These are phyloP conservation scores for Phaethornis superciliosus DNA, from an alignment of 2,113 vertebrate species.

Conservation along the genomic window DNA sequence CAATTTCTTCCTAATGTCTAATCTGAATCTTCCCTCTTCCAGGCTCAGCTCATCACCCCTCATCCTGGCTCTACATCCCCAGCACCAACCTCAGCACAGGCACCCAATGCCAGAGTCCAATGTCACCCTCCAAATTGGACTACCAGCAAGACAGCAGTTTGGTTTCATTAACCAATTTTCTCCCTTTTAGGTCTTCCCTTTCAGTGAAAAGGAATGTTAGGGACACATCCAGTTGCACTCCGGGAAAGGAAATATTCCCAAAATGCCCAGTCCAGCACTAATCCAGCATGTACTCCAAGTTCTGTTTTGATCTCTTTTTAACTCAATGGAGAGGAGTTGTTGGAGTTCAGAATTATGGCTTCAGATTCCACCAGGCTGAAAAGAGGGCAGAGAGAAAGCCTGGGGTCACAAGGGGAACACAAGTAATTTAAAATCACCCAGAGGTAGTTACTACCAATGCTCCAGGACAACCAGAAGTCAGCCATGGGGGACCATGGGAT, in stretches of 20 bases:
- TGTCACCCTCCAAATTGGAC: accelerated
- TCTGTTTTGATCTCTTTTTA: slow-evolving; percentile 3
- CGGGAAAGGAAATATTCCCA: slow-evolving; percentile 1
- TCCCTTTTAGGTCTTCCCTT: neutral
- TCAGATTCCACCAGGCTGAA: neutral
- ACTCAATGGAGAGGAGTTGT: neutral
- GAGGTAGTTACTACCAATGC: neutral
- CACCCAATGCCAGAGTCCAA: accelerated
- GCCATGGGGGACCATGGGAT: neutral
- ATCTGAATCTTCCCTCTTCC: no score
- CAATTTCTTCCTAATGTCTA: no score
- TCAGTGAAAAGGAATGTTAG: neutral
- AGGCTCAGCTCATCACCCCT: no score
- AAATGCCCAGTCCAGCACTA: neutral
- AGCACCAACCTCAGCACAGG: neutral
- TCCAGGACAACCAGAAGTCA: neutral
- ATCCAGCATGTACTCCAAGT: neutral
- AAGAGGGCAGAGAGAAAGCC: neutral
- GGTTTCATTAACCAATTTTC: neutral
- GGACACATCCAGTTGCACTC: neutral
- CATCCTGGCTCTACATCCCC: neutral
- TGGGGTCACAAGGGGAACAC: neutral
- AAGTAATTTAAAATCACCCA: neutral
- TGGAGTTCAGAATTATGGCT: neutral
- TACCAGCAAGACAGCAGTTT: neutral